A percentile compares a stretch with the other conserved stretches of the same genome.
Evolutionary conservation across 1,140 invertebrate genomes (phyloP).

Genomic region (Akabosia matsudoensis): DNA sequence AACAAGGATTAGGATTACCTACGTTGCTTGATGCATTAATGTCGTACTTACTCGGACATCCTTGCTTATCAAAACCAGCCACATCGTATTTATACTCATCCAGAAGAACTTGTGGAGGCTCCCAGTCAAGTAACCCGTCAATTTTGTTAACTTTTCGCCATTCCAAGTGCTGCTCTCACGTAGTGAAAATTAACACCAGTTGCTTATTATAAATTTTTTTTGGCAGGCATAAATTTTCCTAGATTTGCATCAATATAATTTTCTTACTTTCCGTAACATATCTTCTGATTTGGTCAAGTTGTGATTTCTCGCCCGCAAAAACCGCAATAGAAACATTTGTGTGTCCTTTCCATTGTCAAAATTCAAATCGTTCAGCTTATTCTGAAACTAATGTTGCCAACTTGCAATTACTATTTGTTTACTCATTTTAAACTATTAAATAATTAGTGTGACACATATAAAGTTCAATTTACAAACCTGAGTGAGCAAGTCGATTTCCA

Average conservation of each 20-base stretch:
- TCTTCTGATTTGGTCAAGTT: conserved; percentile 13
- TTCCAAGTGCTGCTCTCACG: background rate
- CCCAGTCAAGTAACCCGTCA: background rate
- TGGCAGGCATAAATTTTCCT: background rate
- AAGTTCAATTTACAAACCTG: background rate
- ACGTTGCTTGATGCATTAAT: background rate
- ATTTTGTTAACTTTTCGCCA: conserved; percentile 5
- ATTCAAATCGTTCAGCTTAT: background rate
- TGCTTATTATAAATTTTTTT: too few species aligned
- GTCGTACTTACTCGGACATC: conserved; percentile 8
- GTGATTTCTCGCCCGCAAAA: conserved; percentile 3
- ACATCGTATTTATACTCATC: conserved; percentile 12
- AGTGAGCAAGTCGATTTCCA: too few species aligned
- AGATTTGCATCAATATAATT: background rate
- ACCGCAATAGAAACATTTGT: conserved; percentile 12
- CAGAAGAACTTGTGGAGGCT: background rate
- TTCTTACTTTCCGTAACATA: conserved; percentile 6
- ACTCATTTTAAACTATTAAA: too few species aligned
- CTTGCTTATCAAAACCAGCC: conserved; percentile 19
- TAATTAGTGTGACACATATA: background rate
- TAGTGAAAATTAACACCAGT: background rate
- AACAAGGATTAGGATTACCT: background rate
- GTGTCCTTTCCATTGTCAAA: conserved; percentile 8
- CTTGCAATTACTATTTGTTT: too few species aligned
- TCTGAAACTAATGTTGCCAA: background rate